Percentiles rank a stretch among this genome's conserved stretches.
Evolutionary conservation across 2,113 vertebrate genomes (phyloP).

Genomic region (Triplophysa siluroides): DNA sequence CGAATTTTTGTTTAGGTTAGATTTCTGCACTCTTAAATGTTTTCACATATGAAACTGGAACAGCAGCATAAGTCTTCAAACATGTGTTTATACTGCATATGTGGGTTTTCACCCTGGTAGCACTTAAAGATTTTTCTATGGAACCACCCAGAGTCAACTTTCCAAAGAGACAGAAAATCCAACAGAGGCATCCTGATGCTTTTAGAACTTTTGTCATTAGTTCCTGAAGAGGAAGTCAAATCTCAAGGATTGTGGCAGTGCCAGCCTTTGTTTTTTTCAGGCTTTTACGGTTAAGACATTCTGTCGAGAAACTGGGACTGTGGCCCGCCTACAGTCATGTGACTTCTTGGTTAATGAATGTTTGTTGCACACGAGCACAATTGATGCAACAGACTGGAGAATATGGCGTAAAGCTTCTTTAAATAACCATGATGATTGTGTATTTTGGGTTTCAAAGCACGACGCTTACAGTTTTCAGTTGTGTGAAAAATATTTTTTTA

Average conservation of each 20-base stretch:
- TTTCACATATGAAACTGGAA: not conserved
- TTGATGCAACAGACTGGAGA: conserved; percentile 13
- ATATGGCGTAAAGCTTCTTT: not conserved
- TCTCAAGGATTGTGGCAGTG: conserved; percentile 41
- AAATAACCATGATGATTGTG: not conserved
- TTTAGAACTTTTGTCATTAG: conserved; percentile 17
- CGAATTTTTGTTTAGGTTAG: too few relatives aligned
- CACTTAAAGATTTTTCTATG: not conserved
- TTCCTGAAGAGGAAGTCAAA: conserved; percentile 43
- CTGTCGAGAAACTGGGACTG: conserved; percentile 7
- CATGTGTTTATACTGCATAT: not conserved
- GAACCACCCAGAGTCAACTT: not conserved
- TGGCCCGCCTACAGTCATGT: conserved; percentile 7
- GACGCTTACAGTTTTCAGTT: not conserved
- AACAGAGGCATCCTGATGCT: conserved; percentile 10
- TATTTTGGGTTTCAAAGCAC: not conserved
- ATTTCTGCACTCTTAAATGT: not conserved
- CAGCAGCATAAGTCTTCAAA: not conserved
- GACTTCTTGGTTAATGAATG: conserved; percentile 14
- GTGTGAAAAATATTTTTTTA: not conserved
- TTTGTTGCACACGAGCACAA: conserved; percentile 16
- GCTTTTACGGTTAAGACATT: conserved; percentile 29
- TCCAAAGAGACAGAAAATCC: not conserved
- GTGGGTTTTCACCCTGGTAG: not conserved
- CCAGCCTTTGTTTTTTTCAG: conserved; percentile 36